Conservation (phyloP, 2,113 vertebrate species). For the Phalacrocorax pelagicus region DNA sequence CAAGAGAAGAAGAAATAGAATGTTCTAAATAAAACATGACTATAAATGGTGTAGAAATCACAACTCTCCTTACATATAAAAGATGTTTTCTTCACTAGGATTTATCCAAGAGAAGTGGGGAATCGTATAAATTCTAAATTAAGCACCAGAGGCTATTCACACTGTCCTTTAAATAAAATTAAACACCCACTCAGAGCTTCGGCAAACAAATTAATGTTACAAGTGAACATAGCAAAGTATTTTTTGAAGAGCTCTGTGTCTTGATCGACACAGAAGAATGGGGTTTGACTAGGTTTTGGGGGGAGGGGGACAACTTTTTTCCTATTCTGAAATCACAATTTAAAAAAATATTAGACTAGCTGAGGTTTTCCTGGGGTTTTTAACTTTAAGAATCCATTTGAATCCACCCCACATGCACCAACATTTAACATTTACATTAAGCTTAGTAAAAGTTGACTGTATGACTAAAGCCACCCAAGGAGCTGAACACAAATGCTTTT, state of each 20-base stretch:
- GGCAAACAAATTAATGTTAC: not conserved
- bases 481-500: not conserved
- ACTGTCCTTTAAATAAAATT: conserved; percentile 17
- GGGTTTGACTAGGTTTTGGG: not conserved
- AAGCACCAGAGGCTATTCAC: not conserved
- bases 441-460: not conserved
- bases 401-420: not conserved
- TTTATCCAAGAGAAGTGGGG: not conserved
- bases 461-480: not conserved
- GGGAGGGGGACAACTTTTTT: not conserved
- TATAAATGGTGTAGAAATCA: not conserved
- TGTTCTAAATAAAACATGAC: not conserved
- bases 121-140: not conserved
- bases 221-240: not conserved
- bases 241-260: not conserved
- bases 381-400: not conserved
- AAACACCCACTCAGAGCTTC: not conserved
- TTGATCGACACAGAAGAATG: not conserved
- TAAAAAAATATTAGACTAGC: not conserved
- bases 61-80: not conserved
- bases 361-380: not conserved
- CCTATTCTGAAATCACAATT: not conserved
- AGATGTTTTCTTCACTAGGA: not conserved
- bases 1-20: conserved; percentile 2
- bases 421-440: not conserved